A percentile compares a stretch with the other conserved stretches of the same genome.
phyloP scores from a whole-genome alignment of 2,888 invertebrate species.

The Ophion costatus region DNA sequence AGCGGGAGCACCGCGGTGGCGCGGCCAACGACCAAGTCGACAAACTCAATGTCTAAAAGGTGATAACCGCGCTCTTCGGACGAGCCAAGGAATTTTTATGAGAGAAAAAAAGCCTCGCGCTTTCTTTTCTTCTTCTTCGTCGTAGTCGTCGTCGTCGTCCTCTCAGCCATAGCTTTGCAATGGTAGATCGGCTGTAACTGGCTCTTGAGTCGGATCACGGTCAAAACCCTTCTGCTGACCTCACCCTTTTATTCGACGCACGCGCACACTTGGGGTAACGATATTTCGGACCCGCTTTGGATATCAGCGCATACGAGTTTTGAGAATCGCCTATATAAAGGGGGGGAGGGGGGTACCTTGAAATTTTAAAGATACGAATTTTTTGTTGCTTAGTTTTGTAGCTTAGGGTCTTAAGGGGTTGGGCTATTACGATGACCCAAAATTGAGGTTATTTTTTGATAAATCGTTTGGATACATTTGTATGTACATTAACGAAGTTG shows the following conservation, averaged over 20 bases:
- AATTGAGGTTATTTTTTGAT: too few relatives aligned
- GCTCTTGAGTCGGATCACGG: conserved; percentile 16
- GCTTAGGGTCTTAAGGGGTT: too few relatives aligned
- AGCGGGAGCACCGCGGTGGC: conserved; percentile 23
- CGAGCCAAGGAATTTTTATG: conserved; percentile 75
- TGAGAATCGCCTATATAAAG: too few relatives aligned
- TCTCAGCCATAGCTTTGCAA: not conserved
- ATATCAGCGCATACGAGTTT: too few relatives aligned
- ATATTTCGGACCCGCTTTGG: not conserved
- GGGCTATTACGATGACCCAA: too few relatives aligned
- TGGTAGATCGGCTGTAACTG: conserved; percentile 2
- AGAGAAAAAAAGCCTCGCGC: conserved; percentile 64
- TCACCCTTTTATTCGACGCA: conserved; percentile 23
- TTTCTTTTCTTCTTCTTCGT: conserved; percentile 9
- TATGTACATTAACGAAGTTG: too few relatives aligned
- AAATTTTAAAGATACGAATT: too few relatives aligned
- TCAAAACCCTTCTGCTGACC: conserved; percentile 20
- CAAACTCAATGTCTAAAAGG: conserved; percentile 71
- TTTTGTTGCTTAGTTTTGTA: too few relatives aligned
- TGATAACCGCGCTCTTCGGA: conserved; percentile 60
- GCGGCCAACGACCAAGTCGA: conserved; percentile 44
- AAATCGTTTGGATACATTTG: too few relatives aligned
- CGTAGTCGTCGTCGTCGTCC: conserved; percentile 8
- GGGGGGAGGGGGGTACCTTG: too few relatives aligned
- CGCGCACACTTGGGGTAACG: not conserved